A percentile compares a stretch with the other conserved stretches of the same genome.
Evolutionary conservation across 2,113 vertebrate species (phyloP).

Genomic region (Protobothrops flavoviridis): DNA sequence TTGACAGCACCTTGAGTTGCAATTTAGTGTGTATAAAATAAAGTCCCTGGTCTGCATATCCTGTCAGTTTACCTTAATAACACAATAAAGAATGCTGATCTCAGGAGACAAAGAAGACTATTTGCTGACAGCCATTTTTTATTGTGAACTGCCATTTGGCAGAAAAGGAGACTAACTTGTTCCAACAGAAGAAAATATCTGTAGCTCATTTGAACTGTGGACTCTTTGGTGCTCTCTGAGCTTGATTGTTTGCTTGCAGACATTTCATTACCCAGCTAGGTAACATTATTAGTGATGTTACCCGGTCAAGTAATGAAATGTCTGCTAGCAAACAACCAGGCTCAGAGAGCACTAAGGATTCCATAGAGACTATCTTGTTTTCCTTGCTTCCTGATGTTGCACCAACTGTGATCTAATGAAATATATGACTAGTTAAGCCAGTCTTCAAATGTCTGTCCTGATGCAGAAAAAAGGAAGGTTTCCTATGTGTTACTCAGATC

Average conservation of each 20-base stretch:
- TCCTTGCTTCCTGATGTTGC: background rate
- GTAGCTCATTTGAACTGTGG: background rate
- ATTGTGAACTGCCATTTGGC: constrained; percentile 46
- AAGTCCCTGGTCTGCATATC: background rate
- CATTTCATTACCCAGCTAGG: background rate
- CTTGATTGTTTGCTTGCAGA: background rate
- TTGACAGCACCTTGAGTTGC: constrained; percentile 4
- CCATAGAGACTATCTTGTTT: background rate
- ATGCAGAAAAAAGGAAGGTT: background rate
- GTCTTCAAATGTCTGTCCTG: background rate
- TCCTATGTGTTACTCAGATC: background rate
- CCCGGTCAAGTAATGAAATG: background rate
- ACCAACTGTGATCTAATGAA: background rate
- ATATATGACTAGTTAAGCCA: background rate
- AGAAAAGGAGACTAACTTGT: constrained; percentile 13
- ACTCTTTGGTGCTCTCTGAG: background rate
- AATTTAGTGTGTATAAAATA: background rate
- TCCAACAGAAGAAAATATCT: background rate
- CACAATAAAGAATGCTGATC: constrained; percentile 38
- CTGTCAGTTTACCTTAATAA: constrained; percentile 47
- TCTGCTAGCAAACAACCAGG: background rate
- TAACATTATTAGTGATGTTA: background rate
- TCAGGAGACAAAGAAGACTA: background rate
- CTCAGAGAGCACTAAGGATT: background rate
- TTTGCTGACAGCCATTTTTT: constrained; percentile 53